Conservation (phyloP, 2,797 vertebrate species). For the Rhinichthys osculus region DNA sequence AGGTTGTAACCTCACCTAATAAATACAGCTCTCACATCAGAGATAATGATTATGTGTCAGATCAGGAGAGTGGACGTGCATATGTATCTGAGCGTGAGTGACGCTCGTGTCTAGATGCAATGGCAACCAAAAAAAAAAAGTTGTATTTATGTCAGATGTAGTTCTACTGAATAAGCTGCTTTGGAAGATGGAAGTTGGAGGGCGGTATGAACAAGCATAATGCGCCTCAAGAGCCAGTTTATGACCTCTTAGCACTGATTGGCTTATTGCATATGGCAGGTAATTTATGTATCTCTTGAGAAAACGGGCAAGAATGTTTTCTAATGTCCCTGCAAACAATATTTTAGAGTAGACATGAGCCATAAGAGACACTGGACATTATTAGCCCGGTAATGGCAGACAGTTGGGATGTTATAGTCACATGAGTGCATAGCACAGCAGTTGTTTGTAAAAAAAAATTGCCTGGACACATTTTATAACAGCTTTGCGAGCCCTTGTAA, state of each 20-base stretch:
- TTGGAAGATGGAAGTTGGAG: conserved; percentile 27
- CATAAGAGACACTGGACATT: conserved; percentile 36
- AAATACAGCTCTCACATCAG: conserved; percentile 17
- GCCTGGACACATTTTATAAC: conserved; percentile 31
- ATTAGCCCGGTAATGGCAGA: conserved; percentile 42
- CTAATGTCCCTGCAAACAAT: conserved; percentile 66
- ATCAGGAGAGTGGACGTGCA: conserved; percentile 9
- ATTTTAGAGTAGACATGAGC: conserved; percentile 27
- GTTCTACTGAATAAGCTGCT: neutral
- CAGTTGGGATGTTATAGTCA: conserved; percentile 37
- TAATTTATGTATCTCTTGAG: conserved; percentile 70
- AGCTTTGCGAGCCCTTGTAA: conserved; percentile 34
- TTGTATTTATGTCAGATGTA: neutral
- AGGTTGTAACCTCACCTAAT: conserved; percentile 14
- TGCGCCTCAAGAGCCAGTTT: conserved; percentile 72
- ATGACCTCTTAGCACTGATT: conserved; percentile 81
- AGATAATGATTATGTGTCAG: conserved; percentile 18
- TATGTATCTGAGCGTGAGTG: neutral
- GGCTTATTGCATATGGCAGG: conserved; percentile 71
- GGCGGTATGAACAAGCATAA: conserved; percentile 73
- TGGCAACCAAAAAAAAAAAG: conserved; percentile 13
- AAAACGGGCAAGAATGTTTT: conserved; percentile 65
- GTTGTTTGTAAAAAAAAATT: conserved; percentile 36
- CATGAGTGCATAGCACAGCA: conserved; percentile 31
- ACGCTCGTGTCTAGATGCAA: neutral